A percentile compares a stretch with the other conserved stretches of the same genome.
These are phyloP conservation scores for Amblyornis subalaris DNA, from an alignment of 2,113 vertebrate species.

Conservation along the genomic window DNA sequence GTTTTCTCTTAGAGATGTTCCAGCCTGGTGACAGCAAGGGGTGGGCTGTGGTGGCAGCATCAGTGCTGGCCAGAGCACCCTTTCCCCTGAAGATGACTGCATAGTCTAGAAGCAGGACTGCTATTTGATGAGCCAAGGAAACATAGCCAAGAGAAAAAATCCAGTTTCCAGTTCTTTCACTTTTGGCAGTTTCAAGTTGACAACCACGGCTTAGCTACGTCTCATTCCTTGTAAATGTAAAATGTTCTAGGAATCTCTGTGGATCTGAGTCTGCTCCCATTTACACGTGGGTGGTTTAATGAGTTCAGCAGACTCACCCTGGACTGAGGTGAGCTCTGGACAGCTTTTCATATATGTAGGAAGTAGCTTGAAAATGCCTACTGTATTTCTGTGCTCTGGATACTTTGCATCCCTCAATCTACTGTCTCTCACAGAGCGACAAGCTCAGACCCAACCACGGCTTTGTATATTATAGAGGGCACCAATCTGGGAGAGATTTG, in stretches of 20 bases:
- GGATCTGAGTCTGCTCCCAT: not conserved
- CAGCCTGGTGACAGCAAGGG: not conserved
- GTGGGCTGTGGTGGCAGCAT: not conserved
- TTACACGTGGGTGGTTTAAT: not conserved
- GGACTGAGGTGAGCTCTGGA: not conserved
- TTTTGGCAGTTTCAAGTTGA: not conserved
- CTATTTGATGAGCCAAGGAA: not conserved
- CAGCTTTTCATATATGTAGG: not conserved
- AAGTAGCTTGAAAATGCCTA: not conserved
- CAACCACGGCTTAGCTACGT: not conserved
- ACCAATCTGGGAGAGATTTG: not conserved
- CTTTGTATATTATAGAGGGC: not conserved
- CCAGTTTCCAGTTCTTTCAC: not conserved
- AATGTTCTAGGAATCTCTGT: not conserved
- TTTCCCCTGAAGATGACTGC: not conserved
- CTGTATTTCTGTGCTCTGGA: not conserved
- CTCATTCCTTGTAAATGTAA: not conserved
- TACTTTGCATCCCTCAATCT: not conserved
- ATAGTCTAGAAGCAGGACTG: not conserved
- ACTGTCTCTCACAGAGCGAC: not conserved
- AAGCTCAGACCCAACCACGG: not conserved
- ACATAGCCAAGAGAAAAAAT: not conserved
- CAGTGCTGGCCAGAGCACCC: not conserved
- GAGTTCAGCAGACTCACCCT: not conserved
- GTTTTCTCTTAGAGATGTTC: not conserved